Evolutionary conservation across 2,888 invertebrate genomes (phyloP).

Genomic region (Eupithecia subfuscata): DNA sequence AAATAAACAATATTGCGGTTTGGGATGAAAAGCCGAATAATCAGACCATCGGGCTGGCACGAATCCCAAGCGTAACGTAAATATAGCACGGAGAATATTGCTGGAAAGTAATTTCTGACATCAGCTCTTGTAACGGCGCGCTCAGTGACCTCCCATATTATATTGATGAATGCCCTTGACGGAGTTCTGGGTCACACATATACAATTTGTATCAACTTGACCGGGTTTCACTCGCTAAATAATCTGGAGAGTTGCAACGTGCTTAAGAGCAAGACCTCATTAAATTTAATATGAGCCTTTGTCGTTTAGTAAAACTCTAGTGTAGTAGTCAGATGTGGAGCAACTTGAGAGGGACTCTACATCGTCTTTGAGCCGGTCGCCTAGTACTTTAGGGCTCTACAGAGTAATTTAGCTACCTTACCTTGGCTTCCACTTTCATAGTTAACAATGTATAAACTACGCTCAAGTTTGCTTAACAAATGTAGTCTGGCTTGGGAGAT

Average conservation of each 20-base stretch:
- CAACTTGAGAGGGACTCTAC: slow-evolving; percentile 56
- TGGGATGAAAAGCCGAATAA: slow-evolving; percentile 51
- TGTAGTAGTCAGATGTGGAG: slow-evolving; percentile 56
- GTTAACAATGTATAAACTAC: slow-evolving; percentile 12
- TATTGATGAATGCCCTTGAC: slow-evolving; percentile 44
- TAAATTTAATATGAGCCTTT: slow-evolving; percentile 60
- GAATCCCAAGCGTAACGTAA: slow-evolving; percentile 70
- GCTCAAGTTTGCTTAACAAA: not conserved
- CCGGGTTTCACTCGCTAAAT: slow-evolving; percentile 37
- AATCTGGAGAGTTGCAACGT: slow-evolving; percentile 43
- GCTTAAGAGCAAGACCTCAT: slow-evolving; percentile 53
- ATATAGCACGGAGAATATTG: slow-evolving; percentile 72
- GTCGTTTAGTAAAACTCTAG: slow-evolving; percentile 55
- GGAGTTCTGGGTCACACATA: slow-evolving; percentile 42
- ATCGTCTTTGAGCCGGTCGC: slow-evolving; percentile 42
- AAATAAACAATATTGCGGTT: slow-evolving; percentile 47
- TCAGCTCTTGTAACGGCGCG: slow-evolving; percentile 59
- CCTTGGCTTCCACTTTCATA: slow-evolving; percentile 8
- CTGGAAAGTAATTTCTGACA: slow-evolving; percentile 67
- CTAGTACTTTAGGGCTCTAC: slow-evolving; percentile 24
- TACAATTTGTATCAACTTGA: slow-evolving; percentile 37
- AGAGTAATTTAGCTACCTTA: slow-evolving; percentile 28
- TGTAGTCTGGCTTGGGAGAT: not conserved
- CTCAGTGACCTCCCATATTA: slow-evolving; percentile 43
- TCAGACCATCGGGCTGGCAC: slow-evolving; percentile 68